These are phyloP conservation scores for Ammospiza caudacuta DNA, from an alignment of 2,113 vertebrate genomes.

Conservation along the genomic window DNA sequence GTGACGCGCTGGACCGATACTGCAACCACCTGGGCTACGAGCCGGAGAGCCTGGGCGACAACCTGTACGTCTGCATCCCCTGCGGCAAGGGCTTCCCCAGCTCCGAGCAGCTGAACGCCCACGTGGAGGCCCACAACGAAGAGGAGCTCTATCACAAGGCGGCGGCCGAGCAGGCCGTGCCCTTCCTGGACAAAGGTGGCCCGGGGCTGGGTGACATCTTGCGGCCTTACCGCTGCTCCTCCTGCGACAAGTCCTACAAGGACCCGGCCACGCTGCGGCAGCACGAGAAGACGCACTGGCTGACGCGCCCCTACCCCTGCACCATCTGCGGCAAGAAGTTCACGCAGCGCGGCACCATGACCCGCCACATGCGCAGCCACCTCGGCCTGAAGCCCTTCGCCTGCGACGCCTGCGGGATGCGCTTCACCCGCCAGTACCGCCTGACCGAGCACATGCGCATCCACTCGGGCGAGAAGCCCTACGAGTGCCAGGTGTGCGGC, in stretches of 20 bases:
- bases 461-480: conserved; percentile 98
- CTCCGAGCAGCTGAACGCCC: conserved; percentile 98
- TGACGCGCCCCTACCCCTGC: conserved; percentile 96
- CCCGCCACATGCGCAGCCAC: conserved; percentile 98
- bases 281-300: conserved; percentile 99
- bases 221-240: conserved; percentile 92
- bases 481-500: conserved; percentile 97
- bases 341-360: conserved; percentile 99
- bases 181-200: conserved; percentile 85
- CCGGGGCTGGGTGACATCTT: conserved; percentile 85
- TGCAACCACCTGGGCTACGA: conserved; percentile 90
- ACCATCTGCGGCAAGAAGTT: conserved; percentile 99
- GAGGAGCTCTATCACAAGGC: conserved; percentile 89
- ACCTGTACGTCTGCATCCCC: conserved; percentile 97
- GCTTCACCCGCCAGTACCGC: conserved; percentile 98
- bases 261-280: conserved; percentile 96
- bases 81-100: conserved; percentile 98
- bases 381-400: conserved; percentile 97
- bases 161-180: conserved; percentile 77
- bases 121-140: conserved; percentile 96
- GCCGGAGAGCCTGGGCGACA: conserved; percentile 96
- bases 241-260: conserved; percentile 97
- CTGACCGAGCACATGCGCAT: conserved; percentile 99
- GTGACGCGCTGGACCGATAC: conserved; percentile 87
- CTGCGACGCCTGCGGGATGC: conserved; percentile 97